Evolutionary conservation across 2,797 vertebrate species (phyloP).

Genomic region (Cottoperca gobio): DNA sequence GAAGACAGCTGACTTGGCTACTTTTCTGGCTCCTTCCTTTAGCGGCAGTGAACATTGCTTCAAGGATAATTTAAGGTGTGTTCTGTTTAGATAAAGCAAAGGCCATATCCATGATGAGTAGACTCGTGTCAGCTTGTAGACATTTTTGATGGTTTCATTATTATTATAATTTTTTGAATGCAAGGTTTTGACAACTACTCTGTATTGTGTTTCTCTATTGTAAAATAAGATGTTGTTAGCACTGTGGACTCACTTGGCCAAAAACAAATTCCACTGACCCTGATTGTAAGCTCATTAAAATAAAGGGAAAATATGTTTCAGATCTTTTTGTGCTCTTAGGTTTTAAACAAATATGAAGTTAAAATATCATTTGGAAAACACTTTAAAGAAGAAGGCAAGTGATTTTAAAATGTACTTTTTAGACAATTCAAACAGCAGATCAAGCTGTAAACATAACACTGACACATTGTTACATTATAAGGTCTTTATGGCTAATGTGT

Average conservation of each 20-base stretch:
- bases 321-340: neutral
- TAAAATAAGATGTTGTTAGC: neutral
- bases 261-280: neutral
- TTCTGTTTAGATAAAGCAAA: neutral
- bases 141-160: neutral
- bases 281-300: neutral
- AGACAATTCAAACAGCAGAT: neutral
- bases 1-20: conserved; percentile 51
- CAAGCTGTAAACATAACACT: neutral
- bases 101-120: neutral
- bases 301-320: neutral
- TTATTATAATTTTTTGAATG: neutral
- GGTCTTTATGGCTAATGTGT: neutral
- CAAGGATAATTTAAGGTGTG: neutral
- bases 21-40: conserved; percentile 36
- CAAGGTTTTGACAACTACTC: neutral
- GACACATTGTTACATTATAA: neutral
- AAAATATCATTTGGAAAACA: neutral
- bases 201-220: neutral
- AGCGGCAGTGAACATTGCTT: conserved; percentile 12
- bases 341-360: neutral
- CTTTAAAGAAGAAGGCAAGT: neutral
- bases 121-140: neutral
- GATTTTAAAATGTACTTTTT: neutral
- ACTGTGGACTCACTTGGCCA: neutral